Conservation (phyloP, 2,888 invertebrate genomes). For the Agrotis clavis region DNA sequence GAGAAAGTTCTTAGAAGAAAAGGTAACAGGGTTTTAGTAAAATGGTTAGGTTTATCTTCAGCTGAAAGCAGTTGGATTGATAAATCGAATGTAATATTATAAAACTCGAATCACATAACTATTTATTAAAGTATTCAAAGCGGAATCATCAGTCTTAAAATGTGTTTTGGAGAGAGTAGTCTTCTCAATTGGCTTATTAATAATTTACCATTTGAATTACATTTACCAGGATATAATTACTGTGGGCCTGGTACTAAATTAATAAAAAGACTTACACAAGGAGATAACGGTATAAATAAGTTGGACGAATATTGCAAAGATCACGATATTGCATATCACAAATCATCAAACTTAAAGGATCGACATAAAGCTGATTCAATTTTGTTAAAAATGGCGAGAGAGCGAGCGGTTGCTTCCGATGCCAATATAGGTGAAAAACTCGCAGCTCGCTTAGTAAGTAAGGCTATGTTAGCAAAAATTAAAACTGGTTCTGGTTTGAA, state of each 20-base stretch:
- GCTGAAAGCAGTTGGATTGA: constrained; percentile 2
- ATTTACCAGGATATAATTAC: constrained; percentile 4
- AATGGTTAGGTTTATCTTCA: constrained; percentile 5
- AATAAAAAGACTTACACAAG: constrained; percentile 3
- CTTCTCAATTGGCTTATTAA: constrained; percentile 9
- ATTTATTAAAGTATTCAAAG: neutral
- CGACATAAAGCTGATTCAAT: constrained; percentile 4
- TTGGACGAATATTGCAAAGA: constrained; percentile 7
- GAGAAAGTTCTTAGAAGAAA: no score
- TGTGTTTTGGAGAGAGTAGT: constrained; percentile 2
- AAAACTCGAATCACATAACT: neutral
- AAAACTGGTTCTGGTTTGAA: neutral
- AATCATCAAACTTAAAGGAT: neutral
- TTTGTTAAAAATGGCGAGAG: constrained; percentile 11
- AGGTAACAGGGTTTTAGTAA: neutral
- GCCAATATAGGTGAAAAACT: constrained; percentile 3
- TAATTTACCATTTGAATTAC: constrained; percentile 8
- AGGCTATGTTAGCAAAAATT: neutral
- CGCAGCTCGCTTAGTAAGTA: neutral
- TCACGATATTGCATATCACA: neutral
- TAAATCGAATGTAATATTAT: constrained; percentile 1
- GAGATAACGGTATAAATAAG: neutral
- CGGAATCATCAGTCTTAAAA: neutral
- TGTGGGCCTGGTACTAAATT: neutral
- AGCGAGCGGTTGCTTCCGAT: constrained; percentile 2